phyloP scores from a whole-genome alignment of 2,888 invertebrate genomes.

The Eristalinus sepulchralis region DNA sequence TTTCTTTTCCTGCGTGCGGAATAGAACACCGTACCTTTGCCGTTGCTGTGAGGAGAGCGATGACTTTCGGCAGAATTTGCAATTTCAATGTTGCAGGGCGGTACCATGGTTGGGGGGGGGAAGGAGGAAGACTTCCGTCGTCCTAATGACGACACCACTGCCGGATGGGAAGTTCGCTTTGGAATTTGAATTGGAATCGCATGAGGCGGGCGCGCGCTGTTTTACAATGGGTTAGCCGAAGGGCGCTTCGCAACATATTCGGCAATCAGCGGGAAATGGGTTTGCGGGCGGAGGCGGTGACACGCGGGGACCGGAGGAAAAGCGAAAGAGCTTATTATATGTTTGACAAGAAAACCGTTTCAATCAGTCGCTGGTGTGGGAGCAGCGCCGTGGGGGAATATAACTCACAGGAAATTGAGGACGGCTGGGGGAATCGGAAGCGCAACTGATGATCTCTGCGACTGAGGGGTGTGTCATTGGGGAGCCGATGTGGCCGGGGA shows the following conservation, averaged over 20 bases:
- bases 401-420: background rate
- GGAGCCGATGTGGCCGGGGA: background rate
- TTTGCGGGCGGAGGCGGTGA: background rate
- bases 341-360: conserved; percentile 33
- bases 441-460: background rate
- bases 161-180: conserved; percentile 16
- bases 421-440: background rate
- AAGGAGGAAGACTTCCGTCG: conserved; percentile 56
- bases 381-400: background rate
- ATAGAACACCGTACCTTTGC: background rate
- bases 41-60: background rate
- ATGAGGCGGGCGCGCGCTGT: background rate
- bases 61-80: conserved; percentile 45
- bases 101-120: background rate
- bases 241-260: conserved; percentile 35
- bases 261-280: conserved; percentile 40
- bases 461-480: background rate
- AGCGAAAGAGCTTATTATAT: conserved; percentile 21
- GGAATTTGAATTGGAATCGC: conserved; percentile 9
- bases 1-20: conserved; percentile 52
- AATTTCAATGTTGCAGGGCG: conserved; percentile 38
- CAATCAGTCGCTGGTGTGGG: background rate
- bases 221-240: conserved; percentile 1
- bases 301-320: background rate
- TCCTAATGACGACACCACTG: conserved; percentile 47